Evolutionary conservation across 2,113 vertebrate species (phyloP), one percentile per base, ranked within the genome.

Genomic region (Nesoenas mayeri): DNA sequence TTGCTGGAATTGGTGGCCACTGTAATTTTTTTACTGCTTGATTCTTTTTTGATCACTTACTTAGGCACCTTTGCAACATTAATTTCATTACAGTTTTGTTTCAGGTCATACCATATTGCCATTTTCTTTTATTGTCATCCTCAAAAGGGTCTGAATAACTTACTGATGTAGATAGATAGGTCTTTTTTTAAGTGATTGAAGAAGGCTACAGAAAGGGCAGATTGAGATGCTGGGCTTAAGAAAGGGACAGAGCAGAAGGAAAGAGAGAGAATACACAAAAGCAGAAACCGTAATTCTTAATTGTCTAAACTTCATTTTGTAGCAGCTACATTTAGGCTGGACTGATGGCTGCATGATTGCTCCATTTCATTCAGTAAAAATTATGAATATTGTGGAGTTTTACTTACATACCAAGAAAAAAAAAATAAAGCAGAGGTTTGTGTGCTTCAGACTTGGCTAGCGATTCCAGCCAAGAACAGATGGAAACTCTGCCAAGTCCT

Each of bases 401-500:
- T 87, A 56, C 79, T 90, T 79, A 73, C 1, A 5, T 51, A 91
- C 31, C 34, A 51, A 42, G 69, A 54, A 78, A 90, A 77, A 48
- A 79, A 70, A 85, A 57, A 18, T 47, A 69, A 90, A 94, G 51
- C 42, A 88, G 79, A 94, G 65, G 44, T 66, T 77, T 93, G 28
- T 88, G 60, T 92, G 67, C 58, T 90, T 92, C 83, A 94, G 77
- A 84, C 85, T 92, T 94, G 57, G 77, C 83, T 94, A 75, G 36
- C 0, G 1, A 95, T 66, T 87, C 92, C 83, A 89, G 83, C 91
- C 25, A 70, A 95, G 96, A 97, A 97, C 73, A 97, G 94, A 95
- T 94, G 92, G 96, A 97, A 97, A 95, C 90, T 72, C 87, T 96
- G 95, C 93, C 87, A 96, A 96, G 84, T 25, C 16, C 47, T 86